These are phyloP conservation scores for Neodiprion pinetum DNA, from an alignment of 1,140 invertebrate species.

Conservation along the genomic window DNA sequence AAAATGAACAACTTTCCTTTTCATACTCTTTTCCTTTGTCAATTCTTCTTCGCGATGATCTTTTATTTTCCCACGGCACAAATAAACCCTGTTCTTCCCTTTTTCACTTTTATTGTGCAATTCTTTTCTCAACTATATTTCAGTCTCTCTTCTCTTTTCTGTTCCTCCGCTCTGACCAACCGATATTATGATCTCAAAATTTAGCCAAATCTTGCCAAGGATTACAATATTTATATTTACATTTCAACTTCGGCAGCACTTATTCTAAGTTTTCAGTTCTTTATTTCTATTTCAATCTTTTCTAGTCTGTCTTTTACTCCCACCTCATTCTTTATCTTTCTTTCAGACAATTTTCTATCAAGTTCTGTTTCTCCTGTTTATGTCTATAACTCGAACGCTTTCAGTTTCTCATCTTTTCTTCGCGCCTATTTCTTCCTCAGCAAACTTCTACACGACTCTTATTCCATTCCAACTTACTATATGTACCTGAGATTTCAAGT, in stretches of 20 bases:
- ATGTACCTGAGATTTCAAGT: too few relatives aligned
- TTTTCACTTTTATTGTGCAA: constrained; percentile 18
- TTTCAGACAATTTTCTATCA: background rate
- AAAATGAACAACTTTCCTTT: background rate
- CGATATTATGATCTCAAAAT: background rate
- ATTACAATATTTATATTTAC: constrained; percentile 1
- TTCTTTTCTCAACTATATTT: background rate
- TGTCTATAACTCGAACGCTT: background rate
- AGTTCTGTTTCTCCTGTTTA: too few relatives aligned
- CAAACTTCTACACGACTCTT: too few relatives aligned
- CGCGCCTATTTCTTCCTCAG: too few relatives aligned
- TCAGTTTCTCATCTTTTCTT: background rate
- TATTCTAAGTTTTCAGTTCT: background rate
- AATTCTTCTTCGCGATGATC: background rate
- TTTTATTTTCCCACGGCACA: background rate
- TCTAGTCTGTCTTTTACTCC: constrained; percentile 10
- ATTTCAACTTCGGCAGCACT: background rate
- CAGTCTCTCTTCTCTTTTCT: constrained; percentile 13
- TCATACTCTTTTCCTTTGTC: background rate
- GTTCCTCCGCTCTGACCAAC: constrained; percentile 1
- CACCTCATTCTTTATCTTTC: background rate
- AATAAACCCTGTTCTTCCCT: constrained; percentile 2
- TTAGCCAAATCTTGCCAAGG: constrained; percentile 11
- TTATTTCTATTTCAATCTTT: background rate
- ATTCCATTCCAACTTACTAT: too few relatives aligned